Evolutionary conservation across 2,888 invertebrate genomes (phyloP).

Genomic region (Folsomia candida): DNA sequence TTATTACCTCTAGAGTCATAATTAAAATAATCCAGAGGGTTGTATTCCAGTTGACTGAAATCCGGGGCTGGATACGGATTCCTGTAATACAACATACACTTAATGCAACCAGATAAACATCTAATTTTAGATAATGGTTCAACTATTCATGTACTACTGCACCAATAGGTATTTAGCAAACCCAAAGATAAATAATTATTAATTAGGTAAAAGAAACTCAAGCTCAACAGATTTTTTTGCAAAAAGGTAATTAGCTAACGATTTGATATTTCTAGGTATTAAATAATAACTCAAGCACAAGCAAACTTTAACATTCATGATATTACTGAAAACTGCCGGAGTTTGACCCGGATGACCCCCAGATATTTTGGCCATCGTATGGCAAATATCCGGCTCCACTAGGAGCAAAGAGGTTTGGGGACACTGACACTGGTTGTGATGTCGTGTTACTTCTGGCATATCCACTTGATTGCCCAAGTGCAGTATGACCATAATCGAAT

Average conservation of each 20-base stretch:
- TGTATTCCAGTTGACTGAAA: slow-evolving; percentile 14
- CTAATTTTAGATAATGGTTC: too few relatives aligned
- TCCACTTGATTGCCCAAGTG: slow-evolving; percentile 15
- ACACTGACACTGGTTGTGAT: not conserved
- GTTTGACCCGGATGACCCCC: slow-evolving; percentile 1
- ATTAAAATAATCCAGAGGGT: slow-evolving; percentile 2
- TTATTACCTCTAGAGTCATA: not conserved
- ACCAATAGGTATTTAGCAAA: not conserved
- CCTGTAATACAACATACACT: not conserved
- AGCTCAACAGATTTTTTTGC: not conserved
- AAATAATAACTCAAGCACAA: not conserved
- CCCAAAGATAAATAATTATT: not conserved
- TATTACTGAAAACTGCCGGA: slow-evolving; percentile 9
- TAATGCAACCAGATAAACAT: too few relatives aligned
- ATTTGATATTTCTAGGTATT: not conserved
- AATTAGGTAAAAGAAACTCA: not conserved
- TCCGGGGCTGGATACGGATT: not conserved
- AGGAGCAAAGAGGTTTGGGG: not conserved
- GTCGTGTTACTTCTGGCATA: slow-evolving; percentile 14
- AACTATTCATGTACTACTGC: too few relatives aligned
- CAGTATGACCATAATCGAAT: slow-evolving; percentile 12
- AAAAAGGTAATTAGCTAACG: not conserved
- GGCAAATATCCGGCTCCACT: slow-evolving; percentile 7
- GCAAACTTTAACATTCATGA: not conserved
- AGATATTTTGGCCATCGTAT: slow-evolving; percentile 12